Base-by-base conservation (phyloP, 2,113 vertebrate species). In the Psittacara wagleri region DNA sequence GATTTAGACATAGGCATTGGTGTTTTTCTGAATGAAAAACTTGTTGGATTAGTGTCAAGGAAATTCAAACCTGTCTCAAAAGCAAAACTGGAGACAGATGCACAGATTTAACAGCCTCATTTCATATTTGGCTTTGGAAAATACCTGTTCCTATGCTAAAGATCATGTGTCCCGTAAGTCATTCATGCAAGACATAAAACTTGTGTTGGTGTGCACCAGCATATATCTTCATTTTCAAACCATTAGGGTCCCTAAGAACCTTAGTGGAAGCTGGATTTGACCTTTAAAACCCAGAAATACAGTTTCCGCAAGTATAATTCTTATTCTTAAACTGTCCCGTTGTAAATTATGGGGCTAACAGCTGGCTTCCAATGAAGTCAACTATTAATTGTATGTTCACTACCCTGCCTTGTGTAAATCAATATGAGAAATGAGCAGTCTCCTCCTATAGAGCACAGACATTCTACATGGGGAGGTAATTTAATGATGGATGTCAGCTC, bases 381-480 rank as follows among this genome's bases (percentile, higher is more conserved):
- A 96, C 97, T 98, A 98, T 98, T 98, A 98, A 98, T 98, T 98
- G 98, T 98, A 94, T 92, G 96, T 98, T 98, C 98, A 74, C 95
- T 97, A 95, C 97, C 96, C 96, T 83, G 92, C 92, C 96, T 94
- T 70, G 61, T 96, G 97, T 98, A 98, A 98, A 98, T 98, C 98
- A 98, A 96, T 96, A 97, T 97, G 95, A 98, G 96, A 96, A 98
- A 98, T 48, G 97, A 97, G 95, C 95, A 90, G 95, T 95, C 94
- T 96, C 95, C 94, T 91, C 33, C 95, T 94, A 82, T 75, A 92
- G 93, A 96, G 96, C 92, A 62, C 96, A 95, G 97, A 95, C 95
- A 96, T 94, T 96, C 84, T 95, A 75, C 79, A 80, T 24, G 27
- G 93, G 66, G 83, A 97, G 95, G 95, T 98, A 98, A 98, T 98